Percentiles rank a stretch among this genome's conserved stretches.
Evolutionary conservation across 2,888 invertebrate species (phyloP).

Genomic region (Tetheella fluctuosa): DNA sequence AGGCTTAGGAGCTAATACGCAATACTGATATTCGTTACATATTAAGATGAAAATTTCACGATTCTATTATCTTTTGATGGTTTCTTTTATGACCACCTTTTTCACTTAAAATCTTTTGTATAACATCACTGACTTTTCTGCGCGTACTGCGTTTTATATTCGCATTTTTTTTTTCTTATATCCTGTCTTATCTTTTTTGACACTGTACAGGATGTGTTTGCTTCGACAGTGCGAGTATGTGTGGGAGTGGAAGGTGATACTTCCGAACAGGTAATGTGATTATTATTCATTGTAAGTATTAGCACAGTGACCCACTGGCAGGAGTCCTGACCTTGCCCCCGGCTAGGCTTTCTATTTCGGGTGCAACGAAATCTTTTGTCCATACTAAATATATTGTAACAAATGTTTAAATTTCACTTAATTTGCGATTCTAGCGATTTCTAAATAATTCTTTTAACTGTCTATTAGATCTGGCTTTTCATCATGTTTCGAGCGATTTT

Average conservation of each 20-base stretch:
- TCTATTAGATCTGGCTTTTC: too few species aligned
- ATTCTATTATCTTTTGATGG: background rate
- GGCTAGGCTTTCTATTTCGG: constrained; percentile 57
- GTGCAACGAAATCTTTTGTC: background rate
- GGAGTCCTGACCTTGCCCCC: constrained; percentile 62
- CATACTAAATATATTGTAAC: background rate
- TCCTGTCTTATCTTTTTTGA: constrained; percentile 1
- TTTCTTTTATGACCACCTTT: background rate
- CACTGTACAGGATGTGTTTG: constrained; percentile 20
- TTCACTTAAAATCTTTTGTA: background rate
- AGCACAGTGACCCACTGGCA: constrained; percentile 65
- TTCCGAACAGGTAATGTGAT: constrained; percentile 21
- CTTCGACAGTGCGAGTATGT: constrained; percentile 14
- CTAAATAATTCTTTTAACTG: too few species aligned
- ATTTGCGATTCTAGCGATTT: too few species aligned
- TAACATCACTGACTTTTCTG: background rate
- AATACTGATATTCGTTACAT: too few species aligned
- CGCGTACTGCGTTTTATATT: background rate
- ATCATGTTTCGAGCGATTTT: too few species aligned
- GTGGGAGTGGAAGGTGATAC: constrained; percentile 27
- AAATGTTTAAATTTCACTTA: too few species aligned
- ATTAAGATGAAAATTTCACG: too few species aligned
- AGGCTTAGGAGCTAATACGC: too few species aligned
- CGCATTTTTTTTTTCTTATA: background rate
- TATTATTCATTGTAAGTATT: constrained; percentile 33